Base-by-base conservation (phyloP, 30 jellyfish, hydroid and myxozoan genomes). In the Mastigias papua region DNA sequence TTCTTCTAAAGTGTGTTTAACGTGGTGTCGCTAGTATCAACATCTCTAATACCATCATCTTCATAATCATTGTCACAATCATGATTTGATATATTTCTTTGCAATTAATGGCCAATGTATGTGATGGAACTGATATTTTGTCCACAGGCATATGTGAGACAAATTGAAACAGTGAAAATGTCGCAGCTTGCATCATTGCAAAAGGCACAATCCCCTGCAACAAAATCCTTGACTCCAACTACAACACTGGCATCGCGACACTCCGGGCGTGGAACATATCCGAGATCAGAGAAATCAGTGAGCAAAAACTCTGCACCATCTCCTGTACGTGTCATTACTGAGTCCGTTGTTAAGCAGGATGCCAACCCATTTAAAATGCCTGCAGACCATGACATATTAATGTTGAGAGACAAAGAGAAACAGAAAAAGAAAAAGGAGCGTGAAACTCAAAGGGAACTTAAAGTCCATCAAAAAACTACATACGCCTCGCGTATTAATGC, bases 401-500 rank as follows among this genome's bases (percentile, higher is more conserved):
- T 76, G 72, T 82, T 95, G 50, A 85, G 97, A 30, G 99, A 95
- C 76, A 88, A 95, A 81, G 99, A 95, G 87, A 95, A 90, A 57
- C 96, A 89, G 69, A 86, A 85, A 71, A 95, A 95, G 88, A 90
- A 89, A 51, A 69, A 94, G 92, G 99, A 89, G 51, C 66, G 97
- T 29, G 97, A 95, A 50, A 78, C 86, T 17, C 99, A 95, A 61
- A 51, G 86, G 67, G 89, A 85, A 23, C 76, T 86, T 62, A 95
- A 90, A 65, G 99, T 95, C 23, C 96, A 90, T 73, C 90, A 95
- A 78, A 95, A 95, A 48, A 79, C 97, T 32, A 95, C 99, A 32
- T 95, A 95, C 69, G 86, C 97, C n/a, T 89, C 97, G 25, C 97
- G 97, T 11, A 89, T 95, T 68, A 95, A 95, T 64, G 99, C 99